These are phyloP conservation scores for Mylabris phalerata DNA, from an alignment of 1,140 invertebrate species.

Conservation along the genomic window DNA sequence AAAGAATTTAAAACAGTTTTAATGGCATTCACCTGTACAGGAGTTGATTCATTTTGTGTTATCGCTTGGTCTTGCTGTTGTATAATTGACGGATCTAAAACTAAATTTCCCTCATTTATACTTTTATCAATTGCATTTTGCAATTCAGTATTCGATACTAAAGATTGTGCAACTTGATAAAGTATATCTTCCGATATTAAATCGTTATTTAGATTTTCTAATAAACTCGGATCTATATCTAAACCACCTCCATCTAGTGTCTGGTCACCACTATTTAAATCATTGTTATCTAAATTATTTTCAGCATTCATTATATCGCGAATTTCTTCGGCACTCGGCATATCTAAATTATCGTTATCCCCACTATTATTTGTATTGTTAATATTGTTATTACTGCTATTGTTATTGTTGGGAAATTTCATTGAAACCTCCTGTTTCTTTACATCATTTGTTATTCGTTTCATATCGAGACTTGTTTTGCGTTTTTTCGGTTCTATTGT, in stretches of 20 bases:
- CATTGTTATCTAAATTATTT: not conserved
- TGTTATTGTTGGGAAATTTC: not conserved
- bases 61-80: constrained; percentile 8
- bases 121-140: constrained; percentile 61
- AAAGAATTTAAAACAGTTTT: not conserved
- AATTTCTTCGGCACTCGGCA: constrained; percentile 22
- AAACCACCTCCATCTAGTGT: constrained; percentile 30
- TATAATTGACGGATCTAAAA: constrained; percentile 28
- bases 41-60: constrained; percentile 6
- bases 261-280: constrained; percentile 20
- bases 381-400: too few species aligned
- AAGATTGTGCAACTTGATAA: constrained; percentile 56
- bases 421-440: not conserved
- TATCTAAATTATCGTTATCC: not conserved
- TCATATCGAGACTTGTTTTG: constrained; percentile 6
- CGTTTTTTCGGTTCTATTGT: not conserved
- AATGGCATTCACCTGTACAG: constrained; percentile 13
- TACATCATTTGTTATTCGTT: not conserved
- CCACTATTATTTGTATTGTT: too few species aligned
- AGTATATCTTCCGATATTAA: constrained; percentile 58
- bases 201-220: constrained; percentile 48
- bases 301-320: constrained; percentile 30
- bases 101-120: constrained; percentile 45
- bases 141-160: constrained; percentile 58
- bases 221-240: constrained; percentile 42